Base-by-base conservation (phyloP, 2,797 vertebrate species). In the Gymnocypris eckloni region DNA sequence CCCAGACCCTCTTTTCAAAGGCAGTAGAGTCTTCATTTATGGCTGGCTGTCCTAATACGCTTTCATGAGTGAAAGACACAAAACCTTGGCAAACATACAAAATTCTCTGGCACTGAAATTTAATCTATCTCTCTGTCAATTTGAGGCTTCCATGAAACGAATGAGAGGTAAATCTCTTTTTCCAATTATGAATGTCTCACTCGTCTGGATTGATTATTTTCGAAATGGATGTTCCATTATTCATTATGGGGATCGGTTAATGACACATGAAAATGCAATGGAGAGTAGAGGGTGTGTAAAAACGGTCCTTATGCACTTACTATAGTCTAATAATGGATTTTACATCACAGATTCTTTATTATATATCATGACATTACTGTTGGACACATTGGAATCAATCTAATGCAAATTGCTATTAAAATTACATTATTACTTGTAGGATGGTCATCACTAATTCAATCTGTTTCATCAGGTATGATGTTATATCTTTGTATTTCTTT, bases 171-270 rank as follows among this genome's bases (percentile, higher is more conserved):
- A 86, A 82, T 78, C 54, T 85, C 64, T 39, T 61, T 64, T 81
- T 79, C 82, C 15, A 81, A 79, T 82, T 87, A 79, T 84, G 39
- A 79, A 87, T 85, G 80, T 82, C 48, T 78, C 52, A 82, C 75
- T 82, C 50, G 3, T 89, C 77, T 50, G 43, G 37, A 87, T 82
- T 85, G 79, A 85, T 87, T 72, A 59, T 85, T 82, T 87, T 77
- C 43, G 5, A 82, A 72, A 81, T 61, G 75, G 78, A 56, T 85
- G 59, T 48, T 86, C 73, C 39, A 84, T 84, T 84, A 87, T 84
- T 84, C 77, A 84, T 80, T 67, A 87, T n/a, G 61, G 66, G 25
- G 39, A 83, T 80, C 20, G 59, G 64, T 79, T 84, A 87, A 87
- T 66, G 54, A 79, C 52, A 79, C n/a, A 56, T 79, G 75, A 70